A percentile compares a stretch with the other conserved stretches of the same genome.
Evolutionary conservation across 2,888 invertebrate genomes (phyloP).

Genomic region (Caenorhabditis parvicauda): DNA sequence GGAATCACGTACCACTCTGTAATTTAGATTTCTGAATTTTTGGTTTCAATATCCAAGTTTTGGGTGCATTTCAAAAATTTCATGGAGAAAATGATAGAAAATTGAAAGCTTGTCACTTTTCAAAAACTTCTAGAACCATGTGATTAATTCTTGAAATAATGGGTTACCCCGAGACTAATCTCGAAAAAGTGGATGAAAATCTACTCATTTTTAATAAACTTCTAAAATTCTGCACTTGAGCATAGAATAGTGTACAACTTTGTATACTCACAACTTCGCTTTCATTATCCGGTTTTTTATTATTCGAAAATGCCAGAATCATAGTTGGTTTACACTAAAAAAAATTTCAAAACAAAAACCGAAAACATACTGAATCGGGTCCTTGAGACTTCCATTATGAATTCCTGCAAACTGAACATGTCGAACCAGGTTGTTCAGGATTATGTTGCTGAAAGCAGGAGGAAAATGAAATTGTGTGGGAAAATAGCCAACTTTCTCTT

Average conservation of each 20-base stretch:
- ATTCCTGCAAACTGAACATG: conserved; percentile 42
- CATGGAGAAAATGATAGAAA: too few species aligned
- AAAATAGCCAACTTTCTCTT: conserved; percentile 48
- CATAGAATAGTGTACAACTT: too few species aligned
- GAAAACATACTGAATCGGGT: conserved; percentile 29
- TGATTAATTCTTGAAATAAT: conserved; percentile 17
- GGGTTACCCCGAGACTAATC: too few species aligned
- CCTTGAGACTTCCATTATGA: conserved; percentile 22
- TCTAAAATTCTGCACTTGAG: not conserved
- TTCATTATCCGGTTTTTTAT: conserved; percentile 1
- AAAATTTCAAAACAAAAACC: not conserved
- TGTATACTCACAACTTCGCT: too few species aligned
- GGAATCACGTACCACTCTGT: conserved; percentile 40
- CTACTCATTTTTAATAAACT: not conserved
- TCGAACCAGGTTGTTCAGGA: conserved; percentile 54
- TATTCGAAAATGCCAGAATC: not conserved
- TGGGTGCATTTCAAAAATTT: too few species aligned
- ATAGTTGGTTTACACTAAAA: not conserved
- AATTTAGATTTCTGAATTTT: conserved; percentile 27
- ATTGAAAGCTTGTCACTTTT: too few species aligned
- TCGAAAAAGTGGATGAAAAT: not conserved
- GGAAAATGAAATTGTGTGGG: not conserved
- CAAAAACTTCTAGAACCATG: too few species aligned
- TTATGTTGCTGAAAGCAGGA: conserved; percentile 49
- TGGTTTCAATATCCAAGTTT: not conserved